A percentile compares a stretch with the other conserved stretches of the same genome.
These are phyloP conservation scores for Pteronotus mesoamericanus DNA, from an alignment of 2,797 vertebrate species.

Conservation along the genomic window DNA sequence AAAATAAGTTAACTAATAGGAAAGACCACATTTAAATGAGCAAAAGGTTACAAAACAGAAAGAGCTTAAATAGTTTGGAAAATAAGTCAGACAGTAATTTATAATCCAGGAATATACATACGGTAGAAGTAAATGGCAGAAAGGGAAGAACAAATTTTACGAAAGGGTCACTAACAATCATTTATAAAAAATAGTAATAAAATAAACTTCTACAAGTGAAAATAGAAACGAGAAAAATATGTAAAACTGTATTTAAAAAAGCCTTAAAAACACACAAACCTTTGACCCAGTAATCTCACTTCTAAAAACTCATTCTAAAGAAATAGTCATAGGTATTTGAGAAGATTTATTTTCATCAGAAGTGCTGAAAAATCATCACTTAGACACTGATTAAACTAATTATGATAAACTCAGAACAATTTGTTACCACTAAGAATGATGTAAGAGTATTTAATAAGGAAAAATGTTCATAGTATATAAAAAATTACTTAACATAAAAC, in stretches of 20 bases:
- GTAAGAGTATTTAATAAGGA: background rate
- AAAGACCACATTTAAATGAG: background rate
- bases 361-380: background rate
- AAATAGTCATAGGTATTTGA: background rate
- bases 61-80: background rate
- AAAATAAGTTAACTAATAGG: background rate
- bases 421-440: background rate
- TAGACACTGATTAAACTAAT: background rate
- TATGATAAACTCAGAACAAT: background rate
- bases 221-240: background rate
- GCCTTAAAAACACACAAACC: background rate
- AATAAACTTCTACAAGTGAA: background rate
- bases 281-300: background rate
- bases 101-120: background rate
- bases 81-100: background rate
- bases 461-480: background rate
- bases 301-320: background rate
- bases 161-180: background rate
- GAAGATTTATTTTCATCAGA: background rate
- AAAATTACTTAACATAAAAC: background rate
- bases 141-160: background rate
- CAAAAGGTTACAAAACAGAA: background rate
- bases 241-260: background rate
- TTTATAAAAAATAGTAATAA: background rate
- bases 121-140: background rate